A percentile compares a stretch with the other conserved stretches of the same genome.
phyloP scores from a whole-genome alignment of 2,888 invertebrate species.

The Piscicola geometra region DNA sequence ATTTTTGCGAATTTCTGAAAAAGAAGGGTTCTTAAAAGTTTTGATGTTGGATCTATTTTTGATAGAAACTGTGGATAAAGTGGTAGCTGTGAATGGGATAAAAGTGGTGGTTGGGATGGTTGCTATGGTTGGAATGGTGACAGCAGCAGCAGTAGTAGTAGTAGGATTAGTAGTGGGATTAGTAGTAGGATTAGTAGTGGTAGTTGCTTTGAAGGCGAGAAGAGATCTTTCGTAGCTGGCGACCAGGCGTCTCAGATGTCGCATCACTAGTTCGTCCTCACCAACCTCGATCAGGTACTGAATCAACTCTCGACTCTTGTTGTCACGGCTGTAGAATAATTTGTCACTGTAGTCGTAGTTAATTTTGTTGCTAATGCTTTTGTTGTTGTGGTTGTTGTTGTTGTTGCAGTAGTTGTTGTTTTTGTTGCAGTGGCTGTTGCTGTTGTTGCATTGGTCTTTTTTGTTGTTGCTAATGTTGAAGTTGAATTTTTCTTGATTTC shows the following conservation, averaged over 20 bases:
- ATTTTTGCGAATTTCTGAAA: too few relatives aligned
- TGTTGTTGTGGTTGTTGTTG: neutral
- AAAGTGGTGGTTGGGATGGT: too few relatives aligned
- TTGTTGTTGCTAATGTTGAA: neutral
- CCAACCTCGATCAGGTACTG: conserved; percentile 42
- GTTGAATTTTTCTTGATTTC: too few relatives aligned
- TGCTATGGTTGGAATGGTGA: too few relatives aligned
- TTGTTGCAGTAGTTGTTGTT: neutral
- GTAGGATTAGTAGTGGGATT: too few relatives aligned
- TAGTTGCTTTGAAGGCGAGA: neutral
- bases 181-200: too few relatives aligned
- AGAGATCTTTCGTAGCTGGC: neutral
- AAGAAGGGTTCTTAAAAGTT: too few relatives aligned
- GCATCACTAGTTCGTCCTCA: conserved; percentile 33
- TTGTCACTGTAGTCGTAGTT: conserved; percentile 12
- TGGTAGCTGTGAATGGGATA: too few relatives aligned
- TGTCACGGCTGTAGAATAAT: conserved; percentile 38
- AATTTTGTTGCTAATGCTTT: neutral
- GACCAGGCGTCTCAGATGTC: conserved; percentile 24
- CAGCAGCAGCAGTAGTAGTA: too few relatives aligned
- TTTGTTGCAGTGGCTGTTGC: neutral
- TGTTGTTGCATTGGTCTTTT: neutral
- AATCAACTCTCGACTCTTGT: conserved; percentile 39
- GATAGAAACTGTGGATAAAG: too few relatives aligned
- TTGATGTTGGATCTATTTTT: too few relatives aligned